Evolutionary conservation across 2,113 vertebrate genomes (phyloP), one percentile per base, ranked within the genome.

Genomic region (Syngnathoides biaculeatus): DNA sequence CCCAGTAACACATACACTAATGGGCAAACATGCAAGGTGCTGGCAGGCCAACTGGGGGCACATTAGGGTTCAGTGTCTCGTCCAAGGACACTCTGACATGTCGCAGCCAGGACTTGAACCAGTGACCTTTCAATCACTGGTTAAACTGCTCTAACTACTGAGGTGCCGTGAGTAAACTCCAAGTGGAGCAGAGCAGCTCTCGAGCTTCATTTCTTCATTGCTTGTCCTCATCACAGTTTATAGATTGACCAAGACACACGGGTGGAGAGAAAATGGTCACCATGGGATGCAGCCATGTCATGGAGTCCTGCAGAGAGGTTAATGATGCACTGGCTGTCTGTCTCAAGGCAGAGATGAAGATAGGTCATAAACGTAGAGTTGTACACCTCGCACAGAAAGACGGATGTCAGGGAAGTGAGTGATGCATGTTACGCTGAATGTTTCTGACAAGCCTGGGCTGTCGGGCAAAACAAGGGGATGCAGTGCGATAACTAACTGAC

Each of bases 401-500:
- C 8, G 67, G 70, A 65, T 86, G 85, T 89, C 83, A 77, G 81
- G 15, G 30, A 64, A 56, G 72, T 80, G 86, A 89, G 74, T 84
- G 86, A 89, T 81, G 81, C 62, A 50, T 79, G 82, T 88, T 86
- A 82, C 64, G 61, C 67, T 84, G 86, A 89, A 64, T 84, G 84
- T 84, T 87, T 86, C 79, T 84, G 88, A 91, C 89, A 90, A 83
- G 85, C 78, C 67, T 79, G 83, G 87, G 83, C 77, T 75, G 78
- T 74, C 78, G 65, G 72, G 77, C 78, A 87, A 86, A 89, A 88
- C 80, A 86, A 88, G 79, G 78, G 83, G 78, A 79, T 61, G 79
- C 73, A 71, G 79, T 57, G 70, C 84, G 85, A 87, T 88, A 88
- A 79, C 84, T 84, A 85, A 81, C 82, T 79, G 84, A 88, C 83